phyloP scores from a whole-genome alignment of 2,888 invertebrate species.

The Drosophila percnosoma region DNA sequence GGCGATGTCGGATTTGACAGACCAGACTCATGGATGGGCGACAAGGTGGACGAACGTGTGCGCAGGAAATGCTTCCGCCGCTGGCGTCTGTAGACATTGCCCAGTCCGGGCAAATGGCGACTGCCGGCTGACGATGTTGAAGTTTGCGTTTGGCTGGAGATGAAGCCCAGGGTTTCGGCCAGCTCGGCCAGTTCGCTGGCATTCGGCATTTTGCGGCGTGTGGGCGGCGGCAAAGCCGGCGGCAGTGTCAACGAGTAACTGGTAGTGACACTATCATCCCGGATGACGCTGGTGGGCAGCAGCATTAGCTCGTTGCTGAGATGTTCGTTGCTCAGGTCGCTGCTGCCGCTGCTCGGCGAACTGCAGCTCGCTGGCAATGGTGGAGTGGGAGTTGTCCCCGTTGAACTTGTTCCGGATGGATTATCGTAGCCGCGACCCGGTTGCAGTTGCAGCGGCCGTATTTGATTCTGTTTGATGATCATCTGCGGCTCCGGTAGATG shows the following conservation, averaged over 20 bases:
- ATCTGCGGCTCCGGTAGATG: slow-evolving; percentile 56
- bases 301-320: slow-evolving; percentile 77
- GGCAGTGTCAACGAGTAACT: slow-evolving; percentile 79
- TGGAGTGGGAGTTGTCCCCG: slow-evolving; percentile 58
- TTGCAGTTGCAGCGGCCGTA: slow-evolving; percentile 82
- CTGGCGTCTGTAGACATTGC: slow-evolving; percentile 82
- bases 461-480: slow-evolving; percentile 83
- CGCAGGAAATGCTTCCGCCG: slow-evolving; percentile 85
- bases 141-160: slow-evolving; percentile 54
- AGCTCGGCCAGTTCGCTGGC: slow-evolving; percentile 86
- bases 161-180: slow-evolving; percentile 86
- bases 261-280: slow-evolving; percentile 82
- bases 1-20: slow-evolving; percentile 90
- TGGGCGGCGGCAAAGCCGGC: slow-evolving; percentile 85
- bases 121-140: slow-evolving; percentile 27
- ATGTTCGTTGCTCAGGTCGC: slow-evolving; percentile 67
- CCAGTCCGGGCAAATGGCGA: slow-evolving; percentile 72
- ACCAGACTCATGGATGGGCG: slow-evolving; percentile 90
- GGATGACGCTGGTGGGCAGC: slow-evolving; percentile 83
- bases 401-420: slow-evolving; percentile 42
- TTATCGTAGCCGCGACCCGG: slow-evolving; percentile 48
- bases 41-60: slow-evolving; percentile 87
- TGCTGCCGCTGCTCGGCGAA: slow-evolving; percentile 62
- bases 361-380: slow-evolving; percentile 52
- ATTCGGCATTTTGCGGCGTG: slow-evolving; percentile 85